Percentiles rank a stretch among this genome's conserved stretches.
phyloP scores from a whole-genome alignment of 2,888 invertebrate genomes.

The Micropterix aruncella region DNA sequence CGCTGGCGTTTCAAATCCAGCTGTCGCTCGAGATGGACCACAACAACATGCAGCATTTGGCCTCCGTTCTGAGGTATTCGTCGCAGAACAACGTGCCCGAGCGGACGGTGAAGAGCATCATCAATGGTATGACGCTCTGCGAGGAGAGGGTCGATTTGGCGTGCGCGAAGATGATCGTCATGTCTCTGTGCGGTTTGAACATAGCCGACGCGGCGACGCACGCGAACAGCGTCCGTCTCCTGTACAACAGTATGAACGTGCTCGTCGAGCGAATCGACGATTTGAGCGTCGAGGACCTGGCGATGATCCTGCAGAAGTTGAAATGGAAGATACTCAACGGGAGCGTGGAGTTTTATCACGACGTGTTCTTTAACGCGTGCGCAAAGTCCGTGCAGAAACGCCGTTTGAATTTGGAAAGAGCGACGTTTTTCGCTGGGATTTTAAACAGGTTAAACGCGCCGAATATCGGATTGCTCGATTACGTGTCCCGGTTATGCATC shows the following conservation, averaged over 20 bases:
- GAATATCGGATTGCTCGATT: neutral
- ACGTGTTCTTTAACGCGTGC: constrained; percentile 40
- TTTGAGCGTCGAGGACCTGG: constrained; percentile 31
- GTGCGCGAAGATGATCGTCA: constrained; percentile 36
- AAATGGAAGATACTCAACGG: constrained; percentile 28
- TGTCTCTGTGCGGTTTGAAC: constrained; percentile 38
- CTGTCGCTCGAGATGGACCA: constrained; percentile 41
- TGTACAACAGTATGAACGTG: constrained; percentile 36
- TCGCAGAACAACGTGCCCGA: constrained; percentile 34
- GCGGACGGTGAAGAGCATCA: constrained; percentile 34
- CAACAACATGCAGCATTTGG: constrained; percentile 32
- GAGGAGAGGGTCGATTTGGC: constrained; percentile 28
- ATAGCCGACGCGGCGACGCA: constrained; percentile 22
- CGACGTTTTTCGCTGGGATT: constrained; percentile 33
- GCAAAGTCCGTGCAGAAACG: constrained; percentile 35
- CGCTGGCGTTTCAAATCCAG: constrained; percentile 51
- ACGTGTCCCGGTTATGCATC: neutral
- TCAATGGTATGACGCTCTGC: constrained; percentile 32
- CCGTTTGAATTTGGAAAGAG: constrained; percentile 34
- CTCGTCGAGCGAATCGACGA: constrained; percentile 28
- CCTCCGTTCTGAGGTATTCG: constrained; percentile 39
- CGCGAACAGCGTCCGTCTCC: constrained; percentile 30
- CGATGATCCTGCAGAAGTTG: constrained; percentile 33
- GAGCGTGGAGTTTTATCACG: constrained; percentile 42
- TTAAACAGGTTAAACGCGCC: constrained; percentile 38